These are phyloP conservation scores for Chrysocyon brachyurus DNA, from an alignment of 2,797 vertebrate species.

Conservation along the genomic window DNA sequence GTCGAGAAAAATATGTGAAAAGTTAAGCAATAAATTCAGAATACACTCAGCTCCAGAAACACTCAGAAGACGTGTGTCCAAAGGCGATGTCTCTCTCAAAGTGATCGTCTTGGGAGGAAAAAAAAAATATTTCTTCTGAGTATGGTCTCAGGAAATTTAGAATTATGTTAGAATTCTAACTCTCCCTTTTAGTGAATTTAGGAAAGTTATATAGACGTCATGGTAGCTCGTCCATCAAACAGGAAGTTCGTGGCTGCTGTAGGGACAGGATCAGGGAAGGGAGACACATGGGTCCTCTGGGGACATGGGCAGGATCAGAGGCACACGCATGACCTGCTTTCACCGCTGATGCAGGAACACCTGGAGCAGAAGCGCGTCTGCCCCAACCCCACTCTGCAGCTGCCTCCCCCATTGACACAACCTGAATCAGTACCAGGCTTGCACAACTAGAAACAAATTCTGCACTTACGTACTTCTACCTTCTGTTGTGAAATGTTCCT, in stretches of 20 bases:
- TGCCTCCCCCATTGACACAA: too few relatives aligned
- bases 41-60: neutral
- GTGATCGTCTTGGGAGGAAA: neutral
- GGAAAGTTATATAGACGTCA: neutral
- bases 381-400: accelerated
- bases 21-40: neutral
- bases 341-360: accelerated
- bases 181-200: neutral
- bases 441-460: neutral
- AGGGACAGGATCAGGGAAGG: too few relatives aligned
- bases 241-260: neutral
- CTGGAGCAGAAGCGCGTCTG: neutral
- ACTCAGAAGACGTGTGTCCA: neutral
- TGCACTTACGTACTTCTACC: neutral
- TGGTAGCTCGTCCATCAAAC: neutral
- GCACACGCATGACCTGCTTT: neutral
- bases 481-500: neutral
- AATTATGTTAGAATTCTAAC: neutral
- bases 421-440: neutral
- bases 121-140: neutral
- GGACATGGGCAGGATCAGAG: neutral
- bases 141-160: neutral
- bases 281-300: too few relatives aligned
- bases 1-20: neutral
- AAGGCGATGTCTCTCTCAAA: neutral